Conservation (phyloP, 2,888 invertebrate species). For the Hirtodrosophila histrioides region DNA sequence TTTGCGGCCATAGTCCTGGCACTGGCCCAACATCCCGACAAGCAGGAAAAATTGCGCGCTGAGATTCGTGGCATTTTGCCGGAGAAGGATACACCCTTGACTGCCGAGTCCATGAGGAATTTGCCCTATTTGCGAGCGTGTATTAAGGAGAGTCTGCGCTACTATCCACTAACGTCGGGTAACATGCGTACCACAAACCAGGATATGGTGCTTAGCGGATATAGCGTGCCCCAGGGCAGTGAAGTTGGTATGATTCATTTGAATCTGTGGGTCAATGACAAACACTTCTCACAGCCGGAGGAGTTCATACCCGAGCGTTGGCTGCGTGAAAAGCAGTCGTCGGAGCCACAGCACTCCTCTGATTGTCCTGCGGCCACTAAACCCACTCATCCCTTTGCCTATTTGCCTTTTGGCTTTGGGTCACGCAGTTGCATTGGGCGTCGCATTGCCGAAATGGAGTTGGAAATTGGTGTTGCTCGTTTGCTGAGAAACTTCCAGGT, state of each 20-base stretch:
- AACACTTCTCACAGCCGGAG: constrained; percentile 87
- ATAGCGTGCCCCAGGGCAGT: constrained; percentile 87
- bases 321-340: constrained; percentile 84
- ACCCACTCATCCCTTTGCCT: constrained; percentile 70
- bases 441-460: constrained; percentile 90
- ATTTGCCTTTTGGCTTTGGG: constrained; percentile 79
- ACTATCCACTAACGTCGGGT: constrained; percentile 87
- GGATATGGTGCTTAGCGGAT: constrained; percentile 87
- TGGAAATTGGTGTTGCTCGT: constrained; percentile 85
- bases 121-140: constrained; percentile 88
- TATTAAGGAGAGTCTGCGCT: constrained; percentile 89
- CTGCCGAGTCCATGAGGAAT: constrained; percentile 83
- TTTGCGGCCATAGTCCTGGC: constrained; percentile 60
- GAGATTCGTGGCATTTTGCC: constrained; percentile 85
- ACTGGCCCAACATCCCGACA: constrained; percentile 87
- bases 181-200: constrained; percentile 85
- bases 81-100: constrained; percentile 82
- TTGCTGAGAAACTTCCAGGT: constrained; percentile 82
- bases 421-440: constrained; percentile 88
- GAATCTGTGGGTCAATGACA: constrained; percentile 87
- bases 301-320: constrained; percentile 91
- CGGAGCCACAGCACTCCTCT: not conserved
- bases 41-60: constrained; percentile 87
- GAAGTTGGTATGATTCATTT: constrained; percentile 89
- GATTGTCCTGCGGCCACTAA: constrained; percentile 86